phyloP scores from a whole-genome alignment of 2,888 invertebrate genomes.

The Pseudococcus viburni region DNA sequence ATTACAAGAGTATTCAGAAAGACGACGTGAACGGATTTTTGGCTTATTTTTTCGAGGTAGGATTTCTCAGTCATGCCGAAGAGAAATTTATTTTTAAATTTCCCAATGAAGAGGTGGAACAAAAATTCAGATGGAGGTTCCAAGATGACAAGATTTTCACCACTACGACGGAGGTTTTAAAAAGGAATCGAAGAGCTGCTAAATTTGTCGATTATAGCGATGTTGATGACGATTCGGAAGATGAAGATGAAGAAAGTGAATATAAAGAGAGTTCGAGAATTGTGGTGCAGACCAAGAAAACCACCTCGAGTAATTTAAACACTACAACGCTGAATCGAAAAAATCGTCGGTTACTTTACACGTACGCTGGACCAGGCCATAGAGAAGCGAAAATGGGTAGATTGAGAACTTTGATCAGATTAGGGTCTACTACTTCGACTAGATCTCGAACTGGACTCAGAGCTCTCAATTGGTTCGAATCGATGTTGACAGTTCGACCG shows the following conservation, averaged over 20 bases:
- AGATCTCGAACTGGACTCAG: neutral
- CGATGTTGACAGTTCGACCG: neutral
- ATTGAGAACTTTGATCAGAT: neutral
- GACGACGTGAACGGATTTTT: neutral
- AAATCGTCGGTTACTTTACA: neutral
- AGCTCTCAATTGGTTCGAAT: slow-evolving; percentile 1
- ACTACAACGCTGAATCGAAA: neutral
- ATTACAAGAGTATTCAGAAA: neutral
- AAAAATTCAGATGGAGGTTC: neutral
- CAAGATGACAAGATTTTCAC: neutral
- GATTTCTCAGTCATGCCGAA: slow-evolving; percentile 1
- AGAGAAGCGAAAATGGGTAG: neutral
- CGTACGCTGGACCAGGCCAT: neutral
- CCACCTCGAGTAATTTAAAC: neutral
- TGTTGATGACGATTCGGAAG: neutral
- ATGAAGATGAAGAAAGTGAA: neutral
- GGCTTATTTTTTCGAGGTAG: neutral
- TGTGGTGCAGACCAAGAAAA: neutral
- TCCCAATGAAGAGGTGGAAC: neutral
- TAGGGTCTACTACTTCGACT: neutral
- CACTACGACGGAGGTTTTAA: neutral
- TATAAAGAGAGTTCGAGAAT: neutral
- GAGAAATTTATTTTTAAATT: neutral
- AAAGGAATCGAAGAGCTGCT: neutral
- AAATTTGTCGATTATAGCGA: neutral